Evolutionary conservation across 2,113 vertebrate genomes (phyloP), one percentile per base, ranked within the genome.

Genomic region (Labeo rohita): DNA sequence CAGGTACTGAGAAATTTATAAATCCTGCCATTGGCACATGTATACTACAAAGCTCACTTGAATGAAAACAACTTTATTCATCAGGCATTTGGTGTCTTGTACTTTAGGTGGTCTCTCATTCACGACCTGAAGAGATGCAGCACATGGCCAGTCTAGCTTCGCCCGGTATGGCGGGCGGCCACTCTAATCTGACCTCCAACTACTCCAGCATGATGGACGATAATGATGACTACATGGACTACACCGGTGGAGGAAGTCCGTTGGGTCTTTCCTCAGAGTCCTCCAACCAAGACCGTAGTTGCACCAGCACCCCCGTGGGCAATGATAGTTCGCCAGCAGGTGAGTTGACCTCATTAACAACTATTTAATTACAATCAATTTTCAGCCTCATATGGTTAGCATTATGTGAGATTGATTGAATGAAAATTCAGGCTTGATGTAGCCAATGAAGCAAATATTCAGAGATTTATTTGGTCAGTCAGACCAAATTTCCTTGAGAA

Each of bases 261-360:
- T 93, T 97, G 4, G 97, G 97, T 0, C 92, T 98, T 83, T 99
- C 98, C 59, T 99, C 98, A 0, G 98, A 98, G 92, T 99, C 98
- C 1, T 99, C 98, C 88, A 99, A 96, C 88, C 97, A 97, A 94
- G 98, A 99, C 92, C 96, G 98, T 52, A 99, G 98, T 94, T 98
- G 98, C 94, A 97, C 97, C 94, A 99, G 98, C 94, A 99, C 98
- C 76, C 98, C 98, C 0, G 96, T 98, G 88, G 98, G 97, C 92
- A 97, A 96, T 0, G 98, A 99, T 65, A 96, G 97, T 89, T 98
- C 97, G 0, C 96, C 97, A 0, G 95, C 96, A 96, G 97, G 98
- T 99, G 91, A 95, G 93, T 49, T 23, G 18, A 39, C 18, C 84
- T 66, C 50, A 47, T 8, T 49, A 39, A 66, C 16, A 13, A 61